Percentiles rank a stretch among this genome's conserved stretches.
phyloP scores from a whole-genome alignment of 2,113 vertebrate species.

The Microtus richardsoni region DNA sequence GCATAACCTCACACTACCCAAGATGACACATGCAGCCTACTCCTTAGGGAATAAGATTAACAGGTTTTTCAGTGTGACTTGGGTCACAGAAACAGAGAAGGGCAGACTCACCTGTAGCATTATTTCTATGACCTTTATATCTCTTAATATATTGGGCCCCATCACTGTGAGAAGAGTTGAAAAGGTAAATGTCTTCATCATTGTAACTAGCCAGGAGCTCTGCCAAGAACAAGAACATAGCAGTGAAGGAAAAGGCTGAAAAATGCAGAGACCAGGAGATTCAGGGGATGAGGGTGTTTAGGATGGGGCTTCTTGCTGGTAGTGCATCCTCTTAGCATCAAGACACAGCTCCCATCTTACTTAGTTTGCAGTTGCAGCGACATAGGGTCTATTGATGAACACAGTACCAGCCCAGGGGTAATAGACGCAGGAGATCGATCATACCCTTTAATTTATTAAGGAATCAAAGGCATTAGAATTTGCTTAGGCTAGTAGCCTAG shows the following conservation, averaged over 20 bases:
- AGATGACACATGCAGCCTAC: neutral
- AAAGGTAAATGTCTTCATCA: slow-evolving; percentile 97
- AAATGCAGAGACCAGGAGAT: slow-evolving; percentile 32
- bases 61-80: neutral
- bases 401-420: slow-evolving; percentile 48
- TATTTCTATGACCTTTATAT: slow-evolving; percentile 97
- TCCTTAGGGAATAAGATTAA: neutral
- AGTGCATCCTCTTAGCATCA: slow-evolving; percentile 67
- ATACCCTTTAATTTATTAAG: slow-evolving; percentile 7
- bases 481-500: slow-evolving; percentile 43
- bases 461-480: slow-evolving; percentile 54
- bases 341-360: slow-evolving; percentile 53
- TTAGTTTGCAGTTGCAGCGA: slow-evolving; percentile 55
- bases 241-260: slow-evolving; percentile 77
- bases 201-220: slow-evolving; percentile 97
- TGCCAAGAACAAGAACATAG: slow-evolving; percentile 81
- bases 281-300: neutral
- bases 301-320: slow-evolving; percentile 62
- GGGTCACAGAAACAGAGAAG: neutral
- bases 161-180: slow-evolving; percentile 95
- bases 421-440: slow-evolving; percentile 56
- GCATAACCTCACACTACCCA: neutral
- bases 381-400: slow-evolving; percentile 45
- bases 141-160: slow-evolving; percentile 93
- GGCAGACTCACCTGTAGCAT: slow-evolving; percentile 91